These are phyloP conservation scores for Agelas oroides DNA, from an alignment of 37 sponge, comb jelly and placozoan genomes.

Conservation along the genomic window DNA sequence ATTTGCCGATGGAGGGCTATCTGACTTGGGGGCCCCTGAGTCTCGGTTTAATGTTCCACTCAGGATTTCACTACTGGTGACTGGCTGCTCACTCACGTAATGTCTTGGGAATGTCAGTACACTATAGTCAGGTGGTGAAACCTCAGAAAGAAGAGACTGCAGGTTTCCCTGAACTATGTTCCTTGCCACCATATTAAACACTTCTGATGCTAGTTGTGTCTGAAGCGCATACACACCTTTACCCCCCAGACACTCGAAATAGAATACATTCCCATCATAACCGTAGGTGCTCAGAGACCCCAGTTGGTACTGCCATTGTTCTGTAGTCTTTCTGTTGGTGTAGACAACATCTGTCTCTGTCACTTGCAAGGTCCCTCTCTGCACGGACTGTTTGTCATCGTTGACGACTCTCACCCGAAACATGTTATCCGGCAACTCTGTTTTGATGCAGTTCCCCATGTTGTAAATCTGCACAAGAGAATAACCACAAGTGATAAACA, in stretches of 20 bases:
- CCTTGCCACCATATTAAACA: conserved; percentile 71
- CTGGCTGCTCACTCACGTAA: too few relatives aligned
- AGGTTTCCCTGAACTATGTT: conserved; percentile 57
- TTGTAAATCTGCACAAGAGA: too few relatives aligned
- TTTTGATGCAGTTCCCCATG: conserved; percentile 62
- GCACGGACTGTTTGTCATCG: conserved; percentile 45
- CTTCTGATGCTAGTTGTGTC: conserved; percentile 35
- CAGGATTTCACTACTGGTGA: not conserved
- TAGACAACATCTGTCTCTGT: conserved; percentile 57
- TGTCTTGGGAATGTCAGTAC: not conserved
- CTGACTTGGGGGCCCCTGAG: not conserved
- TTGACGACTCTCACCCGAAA: conserved; percentile 70
- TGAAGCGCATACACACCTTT: conserved; percentile 82
- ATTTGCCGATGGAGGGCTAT: not conserved
- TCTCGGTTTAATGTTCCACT: not conserved
- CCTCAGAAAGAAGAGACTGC: conserved; percentile 18
- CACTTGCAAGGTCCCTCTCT: conserved; percentile 74
- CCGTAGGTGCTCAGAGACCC: conserved; percentile 79
- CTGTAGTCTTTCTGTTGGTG: conserved; percentile 35
- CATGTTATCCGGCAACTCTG: conserved; percentile 19
- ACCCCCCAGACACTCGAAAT: conserved; percentile 82
- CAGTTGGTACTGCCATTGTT: conserved; percentile 79
- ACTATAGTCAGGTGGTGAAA: not conserved
- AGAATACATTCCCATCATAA: conserved; percentile 86
- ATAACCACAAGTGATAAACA: too few relatives aligned